Conservation (phyloP, 2,888 invertebrate species). For the Sisyra nigra region DNA sequence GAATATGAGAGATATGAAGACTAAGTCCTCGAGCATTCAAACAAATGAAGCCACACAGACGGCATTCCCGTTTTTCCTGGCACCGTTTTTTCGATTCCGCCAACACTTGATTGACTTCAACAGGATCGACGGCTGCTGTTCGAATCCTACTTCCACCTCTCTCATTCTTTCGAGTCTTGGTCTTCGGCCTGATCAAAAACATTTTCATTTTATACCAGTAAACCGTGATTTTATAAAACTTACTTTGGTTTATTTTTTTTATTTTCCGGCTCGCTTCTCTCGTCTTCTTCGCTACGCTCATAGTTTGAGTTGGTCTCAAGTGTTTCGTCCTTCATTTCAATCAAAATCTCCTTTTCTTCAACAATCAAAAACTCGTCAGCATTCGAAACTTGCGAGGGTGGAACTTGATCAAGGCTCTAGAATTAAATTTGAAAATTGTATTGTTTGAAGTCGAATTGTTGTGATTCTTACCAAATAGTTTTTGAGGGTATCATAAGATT, state of each 20-base stretch:
- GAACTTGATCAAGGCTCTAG: too few relatives aligned
- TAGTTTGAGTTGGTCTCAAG: not conserved
- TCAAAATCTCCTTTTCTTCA: too few relatives aligned
- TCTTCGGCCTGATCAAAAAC: constrained; percentile 9
- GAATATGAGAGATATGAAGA: constrained; percentile 19
- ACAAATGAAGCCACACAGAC: constrained; percentile 17
- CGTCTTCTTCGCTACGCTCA: not conserved
- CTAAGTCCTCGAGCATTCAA: constrained; percentile 16
- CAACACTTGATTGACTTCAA: constrained; percentile 17
- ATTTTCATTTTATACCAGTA: constrained; percentile 4
- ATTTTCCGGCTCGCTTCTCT: constrained; percentile 9
- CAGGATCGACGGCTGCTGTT: constrained; percentile 14
- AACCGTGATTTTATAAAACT: not conserved
- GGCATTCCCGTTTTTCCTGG: constrained; percentile 16
- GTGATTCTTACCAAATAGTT: constrained; percentile 10
- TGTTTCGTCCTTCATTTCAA: too few relatives aligned
- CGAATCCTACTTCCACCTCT: constrained; percentile 8
- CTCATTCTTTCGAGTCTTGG: constrained; percentile 2
- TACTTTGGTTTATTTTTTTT: not conserved
- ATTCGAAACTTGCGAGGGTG: too few relatives aligned
- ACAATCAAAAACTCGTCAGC: too few relatives aligned
- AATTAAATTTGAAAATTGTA: too few relatives aligned
- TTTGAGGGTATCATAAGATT: constrained; percentile 15
- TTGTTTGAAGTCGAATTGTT: not conserved
- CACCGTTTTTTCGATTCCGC: constrained; percentile 14